Base-by-base conservation (phyloP, 2,888 invertebrate genomes). In the Steromphala cineraria region DNA sequence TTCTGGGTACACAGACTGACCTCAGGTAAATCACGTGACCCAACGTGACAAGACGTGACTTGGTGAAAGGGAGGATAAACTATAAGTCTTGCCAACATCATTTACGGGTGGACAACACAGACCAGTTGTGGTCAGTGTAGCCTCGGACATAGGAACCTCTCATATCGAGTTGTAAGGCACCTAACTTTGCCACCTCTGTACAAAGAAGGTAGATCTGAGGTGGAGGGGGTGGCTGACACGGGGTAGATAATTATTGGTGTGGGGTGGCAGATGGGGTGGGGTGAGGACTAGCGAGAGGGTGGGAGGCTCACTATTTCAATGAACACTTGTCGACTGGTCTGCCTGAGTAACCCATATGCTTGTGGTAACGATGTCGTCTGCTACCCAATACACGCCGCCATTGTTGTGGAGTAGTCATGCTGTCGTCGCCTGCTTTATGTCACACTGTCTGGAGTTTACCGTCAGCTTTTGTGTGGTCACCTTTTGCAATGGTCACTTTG, bases 171-270 rank as follows among this genome's bases (percentile, higher is more conserved):
- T 71, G 19, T 36, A 40, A 40, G 36, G 31, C 36, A 36, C 40
- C 36, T 40, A 19, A 71, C 36, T 71, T 71, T 71, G 71, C 8
- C 71, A 71, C 71, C 71, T 71, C 31, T 19, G 8, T 36, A 71
- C n/a, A 71, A 71, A 71, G 31, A 40, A 71, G 15, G 36, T 31
- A 40, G 40, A 71, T 71, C 28, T 36, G 40, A 7, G 19, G 36
- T 67, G 67, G 67, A 17, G 67, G 31, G 15, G n/a, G 13, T 19
- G 15, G 40, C 40, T 36, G 71, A 19, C 19, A 71, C 36, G 36
- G 71, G 21, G 40, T 31, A 71, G 71, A 71, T 71, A 71, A 71
- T 71, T 71, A 71, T 40, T 36, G 71, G 71, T 40, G 40, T 40
- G 40, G 36, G 17, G 71, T 71, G 71, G 19, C 71, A 71, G 71